Base-by-base conservation (phyloP, 2,888 invertebrate genomes). In the Imbricaverruca yamaguchii region DNA sequence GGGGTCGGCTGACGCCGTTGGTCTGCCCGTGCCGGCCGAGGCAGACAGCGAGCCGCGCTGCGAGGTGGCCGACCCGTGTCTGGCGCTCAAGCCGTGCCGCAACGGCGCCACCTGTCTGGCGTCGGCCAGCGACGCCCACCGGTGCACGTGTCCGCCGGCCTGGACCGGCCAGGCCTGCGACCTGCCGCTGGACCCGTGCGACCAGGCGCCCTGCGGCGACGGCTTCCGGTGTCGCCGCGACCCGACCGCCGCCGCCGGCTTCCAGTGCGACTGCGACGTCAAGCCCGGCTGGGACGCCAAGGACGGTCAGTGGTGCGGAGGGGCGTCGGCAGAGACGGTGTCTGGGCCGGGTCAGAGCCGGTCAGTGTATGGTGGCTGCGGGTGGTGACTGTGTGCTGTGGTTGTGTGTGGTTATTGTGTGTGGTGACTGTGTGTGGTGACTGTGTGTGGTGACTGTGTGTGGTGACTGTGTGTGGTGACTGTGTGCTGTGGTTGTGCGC, bases 21-120 rank as follows among this genome's bases (percentile, higher is more conserved):
- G 39, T 39, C 39, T 4, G 39, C 39, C 39, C 4, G 39, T 39
- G 39, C 39, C 39, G 39, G 39, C 39, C 39, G 39, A 15, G 61
- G 61, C 74, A 74, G 74, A 18, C 74, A 74, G 53, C 53, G 74
- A 74, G 55, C 74, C 74, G 21, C 74, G 21, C 21, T 74, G 74
- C 74, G 53, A 74, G 74, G 74, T 74, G 55, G 74, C 74, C 53
- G 79, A 79, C 57, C 57, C 79, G 57, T 79, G 79, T 25, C 3
- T 79, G 25, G 79, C 79, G 4, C 79, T 79, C 1, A n/a, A 79
- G 23, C 79, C 79, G 13, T 79, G 79, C 12, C 57, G 57, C 0
- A 79, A 79, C 79, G 79, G 57, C n/a, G 79, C 79, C 79, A 79
- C 79, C 23, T 79, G 79, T 39, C 55, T 74, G 74, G 74, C 74